A percentile compares a stretch with the other conserved stretches of the same genome.
Evolutionary conservation across 2,113 vertebrate species (phyloP).

Genomic region (Bos javanicus): DNA sequence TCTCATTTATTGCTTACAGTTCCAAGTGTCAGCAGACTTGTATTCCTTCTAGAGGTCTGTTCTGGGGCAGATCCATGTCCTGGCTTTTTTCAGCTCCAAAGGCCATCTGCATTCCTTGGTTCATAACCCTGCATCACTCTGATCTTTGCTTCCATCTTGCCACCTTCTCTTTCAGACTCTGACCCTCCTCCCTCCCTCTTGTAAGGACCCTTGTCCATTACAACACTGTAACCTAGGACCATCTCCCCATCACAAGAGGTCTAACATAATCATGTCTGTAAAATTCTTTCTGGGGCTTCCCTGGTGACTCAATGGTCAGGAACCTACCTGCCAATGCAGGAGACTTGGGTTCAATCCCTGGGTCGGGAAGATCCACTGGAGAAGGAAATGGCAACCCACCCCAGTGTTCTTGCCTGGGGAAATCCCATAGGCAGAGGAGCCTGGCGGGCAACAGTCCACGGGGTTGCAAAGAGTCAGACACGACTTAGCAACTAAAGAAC

Average conservation of each 20-base stretch:
- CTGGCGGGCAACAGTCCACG: background rate
- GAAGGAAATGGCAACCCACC: background rate
- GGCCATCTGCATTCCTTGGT: fast-evolving
- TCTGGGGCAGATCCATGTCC: background rate
- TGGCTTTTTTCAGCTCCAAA: too few species aligned
- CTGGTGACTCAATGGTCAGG: background rate
- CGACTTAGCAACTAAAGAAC: background rate
- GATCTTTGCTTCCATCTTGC: background rate
- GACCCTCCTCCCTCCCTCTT: background rate
- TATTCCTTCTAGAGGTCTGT: background rate
- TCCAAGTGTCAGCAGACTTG: fast-evolving
- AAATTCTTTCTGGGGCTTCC: background rate
- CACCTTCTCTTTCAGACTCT: background rate
- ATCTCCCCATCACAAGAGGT: background rate
- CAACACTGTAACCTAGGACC: background rate
- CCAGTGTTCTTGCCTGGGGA: background rate
- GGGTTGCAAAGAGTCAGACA: background rate
- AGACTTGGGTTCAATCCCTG: background rate
- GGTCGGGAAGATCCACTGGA: background rate
- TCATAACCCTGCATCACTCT: fast-evolving
- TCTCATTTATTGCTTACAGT: too few species aligned
- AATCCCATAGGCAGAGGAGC: background rate
- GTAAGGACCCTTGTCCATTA: background rate
- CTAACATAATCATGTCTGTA: too few species aligned
- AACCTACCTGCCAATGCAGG: background rate